Conservation (phyloP, 2,113 vertebrate genomes). For the Eulacestoma nigropectus region DNA sequence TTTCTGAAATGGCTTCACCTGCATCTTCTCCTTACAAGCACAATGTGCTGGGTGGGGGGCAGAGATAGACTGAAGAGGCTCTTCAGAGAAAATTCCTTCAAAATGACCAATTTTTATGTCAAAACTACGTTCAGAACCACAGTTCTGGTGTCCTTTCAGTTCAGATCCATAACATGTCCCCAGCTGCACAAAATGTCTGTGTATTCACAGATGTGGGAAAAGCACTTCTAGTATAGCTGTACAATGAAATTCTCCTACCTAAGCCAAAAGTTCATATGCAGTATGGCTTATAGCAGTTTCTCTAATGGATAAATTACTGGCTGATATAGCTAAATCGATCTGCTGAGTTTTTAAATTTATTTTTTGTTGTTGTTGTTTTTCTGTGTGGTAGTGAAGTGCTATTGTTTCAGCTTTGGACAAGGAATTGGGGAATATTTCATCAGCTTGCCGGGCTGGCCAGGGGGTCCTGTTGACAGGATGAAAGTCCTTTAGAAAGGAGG, state of each 20-base stretch:
- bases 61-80: neutral
- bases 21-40: neutral
- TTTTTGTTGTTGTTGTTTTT: neutral
- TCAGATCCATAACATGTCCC: neutral
- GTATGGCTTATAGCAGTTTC: neutral
- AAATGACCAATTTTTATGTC: neutral
- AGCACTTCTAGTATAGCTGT: neutral
- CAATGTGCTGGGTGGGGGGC: neutral
- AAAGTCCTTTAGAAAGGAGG: neutral
- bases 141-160: neutral
- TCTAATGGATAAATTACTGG: neutral
- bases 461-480: neutral
- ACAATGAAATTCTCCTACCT: neutral
- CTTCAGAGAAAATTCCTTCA: conserved; percentile 4
- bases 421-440: neutral
- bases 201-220: neutral
- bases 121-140: neutral
- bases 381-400: neutral
- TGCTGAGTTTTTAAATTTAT: neutral
- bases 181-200: neutral
- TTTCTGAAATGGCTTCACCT: neutral
- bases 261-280: neutral
- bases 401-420: neutral
- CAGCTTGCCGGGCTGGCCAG: neutral
- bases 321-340: neutral